These are phyloP conservation scores for Zaprionus lineosus DNA, from an alignment of 2,888 invertebrate genomes.

Conservation along the genomic window DNA sequence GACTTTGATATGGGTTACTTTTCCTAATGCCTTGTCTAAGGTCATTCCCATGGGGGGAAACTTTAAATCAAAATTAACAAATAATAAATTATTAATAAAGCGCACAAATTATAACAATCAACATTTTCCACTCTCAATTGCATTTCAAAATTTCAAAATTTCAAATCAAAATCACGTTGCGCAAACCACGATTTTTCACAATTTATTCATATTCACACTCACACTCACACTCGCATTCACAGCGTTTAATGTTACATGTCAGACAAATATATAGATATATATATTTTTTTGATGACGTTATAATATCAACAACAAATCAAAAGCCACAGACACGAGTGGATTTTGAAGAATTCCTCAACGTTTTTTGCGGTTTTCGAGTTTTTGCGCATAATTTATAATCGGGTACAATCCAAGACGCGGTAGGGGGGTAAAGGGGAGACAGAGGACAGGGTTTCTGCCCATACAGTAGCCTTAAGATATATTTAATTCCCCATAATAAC, in stretches of 20 bases:
- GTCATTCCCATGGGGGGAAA: no score
- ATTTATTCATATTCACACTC: conserved; percentile 12
- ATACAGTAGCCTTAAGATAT: conserved; percentile 28
- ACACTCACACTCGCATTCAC: no score
- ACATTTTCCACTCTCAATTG: conserved; percentile 41
- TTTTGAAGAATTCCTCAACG: conserved; percentile 16
- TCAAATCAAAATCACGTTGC: conserved; percentile 53
- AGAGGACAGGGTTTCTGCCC: neutral
- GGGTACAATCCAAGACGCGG: conserved; percentile 8
- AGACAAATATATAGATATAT: conserved; percentile 27
- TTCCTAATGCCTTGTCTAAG: conserved; percentile 52
- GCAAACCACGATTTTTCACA: conserved; percentile 50
- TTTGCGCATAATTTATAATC: conserved; percentile 50
- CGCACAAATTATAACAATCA: neutral
- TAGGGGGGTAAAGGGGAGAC: neutral
- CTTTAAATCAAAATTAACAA: no score
- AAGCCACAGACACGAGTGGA: conserved; percentile 14
- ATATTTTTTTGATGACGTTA: conserved; percentile 60
- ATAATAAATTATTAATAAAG: no score
- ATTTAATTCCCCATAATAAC: neutral
- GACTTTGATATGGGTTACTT: conserved; percentile 53
- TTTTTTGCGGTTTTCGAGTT: conserved; percentile 23
- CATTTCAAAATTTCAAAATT: conserved; percentile 36
- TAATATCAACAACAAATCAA: conserved; percentile 19
- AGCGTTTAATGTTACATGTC: conserved; percentile 63